phyloP scores from a whole-genome alignment of 2,888 invertebrate genomes.

The Vanessa cardui region DNA sequence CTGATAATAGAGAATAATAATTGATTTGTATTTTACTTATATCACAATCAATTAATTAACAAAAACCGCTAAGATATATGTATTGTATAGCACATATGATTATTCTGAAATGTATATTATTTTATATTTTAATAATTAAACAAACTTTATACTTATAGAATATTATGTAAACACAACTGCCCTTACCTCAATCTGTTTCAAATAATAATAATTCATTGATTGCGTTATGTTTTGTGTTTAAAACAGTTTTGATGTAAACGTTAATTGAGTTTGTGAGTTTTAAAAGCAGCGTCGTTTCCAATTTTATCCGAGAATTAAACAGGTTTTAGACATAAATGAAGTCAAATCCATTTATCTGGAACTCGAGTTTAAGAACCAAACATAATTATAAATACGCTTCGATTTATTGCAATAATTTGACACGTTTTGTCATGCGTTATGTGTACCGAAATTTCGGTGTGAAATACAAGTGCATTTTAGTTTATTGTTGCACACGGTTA shows the following conservation, averaged over 20 bases:
- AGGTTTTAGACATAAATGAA: slow-evolving; percentile 2
- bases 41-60: too few species aligned
- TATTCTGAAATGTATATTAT: too few species aligned
- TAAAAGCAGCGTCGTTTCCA: slow-evolving; percentile 5
- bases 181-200: too few species aligned
- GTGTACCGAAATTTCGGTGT: slow-evolving; percentile 24
- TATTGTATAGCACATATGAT: too few species aligned
- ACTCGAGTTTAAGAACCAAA: slow-evolving; percentile 13
- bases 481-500: slow-evolving; percentile 1
- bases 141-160: too few species aligned
- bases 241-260: neutral
- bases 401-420: slow-evolving; percentile 21
- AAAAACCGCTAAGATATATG: too few species aligned
- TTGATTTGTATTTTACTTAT: too few species aligned
- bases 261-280: neutral
- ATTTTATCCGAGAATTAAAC: slow-evolving; percentile 1
- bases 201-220: too few species aligned
- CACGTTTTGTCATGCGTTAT: slow-evolving; percentile 17
- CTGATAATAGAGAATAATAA: too few species aligned
- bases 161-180: too few species aligned
- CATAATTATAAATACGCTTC: slow-evolving; percentile 28
- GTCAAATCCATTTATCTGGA: slow-evolving; percentile 9
- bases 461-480: slow-evolving; percentile 11
- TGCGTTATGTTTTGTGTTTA: neutral
- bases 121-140: too few species aligned